Evolutionary conservation across 2,113 vertebrate genomes (phyloP), one percentile per base, ranked within the genome.

Genomic region (Heterocephalus glaber): DNA sequence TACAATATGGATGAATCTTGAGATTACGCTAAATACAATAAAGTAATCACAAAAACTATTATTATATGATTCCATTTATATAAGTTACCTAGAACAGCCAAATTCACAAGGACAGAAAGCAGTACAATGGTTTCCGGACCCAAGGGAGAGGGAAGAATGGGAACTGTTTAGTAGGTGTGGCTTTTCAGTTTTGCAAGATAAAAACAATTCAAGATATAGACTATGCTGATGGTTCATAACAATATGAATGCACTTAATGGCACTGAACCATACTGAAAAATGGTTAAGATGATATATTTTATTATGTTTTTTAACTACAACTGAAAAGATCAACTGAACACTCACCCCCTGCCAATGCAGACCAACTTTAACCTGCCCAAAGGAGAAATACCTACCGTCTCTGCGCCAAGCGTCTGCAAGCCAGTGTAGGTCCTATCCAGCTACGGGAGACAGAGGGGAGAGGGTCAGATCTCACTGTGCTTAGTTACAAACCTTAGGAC

Each of bases 371-470:
- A n/a, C 72, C 66, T 44, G 41, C 16, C 70, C 33, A 2, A 80
- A 81, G 76, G 22, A 30, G 0, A 7, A 63, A 84, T 92, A 95
- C 99, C 98, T 98, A 99, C 99, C 96, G 99, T 99, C 98, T 99
- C 99, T 86, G 99, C 99, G 0, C 99, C 99, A 3, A 99, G 99
- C 2, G 99, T 99, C 99, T 99, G 99, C 89, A 99, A 98, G 87
- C 99, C 99, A 41, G 99, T 99, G 96, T 99, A 99, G 0, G 99
- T 99, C 98, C 99, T 99, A 98, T 99, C 99, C 98, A 99, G 96
- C 99, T 99, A 98, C 86, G 35, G 96, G 97, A 97, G 11, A 93
- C 17, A 80, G 5, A 94, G 49, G 58, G 12, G 90, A 94, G n/a
- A 26, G 26, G 20, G 3, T 94, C 85, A 84, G 72, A 54, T 56